Base-by-base conservation (phyloP, 2,888 invertebrate genomes). In the Rugalucina vietnamica region DNA sequence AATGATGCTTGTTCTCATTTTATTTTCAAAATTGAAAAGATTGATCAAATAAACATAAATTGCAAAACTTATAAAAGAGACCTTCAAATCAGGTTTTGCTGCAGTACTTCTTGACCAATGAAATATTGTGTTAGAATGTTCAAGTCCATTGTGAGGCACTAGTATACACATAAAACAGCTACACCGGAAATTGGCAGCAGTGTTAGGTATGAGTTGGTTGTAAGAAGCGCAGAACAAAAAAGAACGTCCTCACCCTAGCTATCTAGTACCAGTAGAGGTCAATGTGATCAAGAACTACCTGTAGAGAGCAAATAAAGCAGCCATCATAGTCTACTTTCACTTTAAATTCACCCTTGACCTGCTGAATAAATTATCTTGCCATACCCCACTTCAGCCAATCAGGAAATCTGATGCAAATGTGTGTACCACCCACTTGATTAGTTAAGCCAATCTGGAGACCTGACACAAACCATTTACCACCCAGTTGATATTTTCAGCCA, bases 241-340 rank as follows among this genome's bases (percentile, higher is more conserved):
- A 82, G 88, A 88, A 85, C 84, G 88, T 84, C 85, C 88, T 88
- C 88, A 88, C 88, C 88, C 90, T 65, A 60, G 60, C 60, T 65
- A 60, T 24, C 60, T 90, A 92, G 87, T 91, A 91, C 91, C 91
- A 91, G 90, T 91, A 91, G 86, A 92, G 90, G 89, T 92, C 92
- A 82, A 92, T 87, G 88, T 92, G 92, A 90, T 91, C 92, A 90
- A 92, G 88, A 79, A 92, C 90, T 79, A 92, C 91, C 92, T 92
- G 92, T 89, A 87, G 86, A 89, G 86, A 84, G 83, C 86, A 87
- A 91, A 86, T 77, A 89, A 85, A 89, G 86, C 73, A 85, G 80
- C 82, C 81, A 72, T 72, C 72, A 82, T 57, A 36, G 81, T 80
- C 85, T 85, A 85, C 82, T 85, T 85, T 82, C 81, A 69, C 37